Conservation (phyloP, 2,888 invertebrate species). For the Hydrotaea diabolus region DNA sequence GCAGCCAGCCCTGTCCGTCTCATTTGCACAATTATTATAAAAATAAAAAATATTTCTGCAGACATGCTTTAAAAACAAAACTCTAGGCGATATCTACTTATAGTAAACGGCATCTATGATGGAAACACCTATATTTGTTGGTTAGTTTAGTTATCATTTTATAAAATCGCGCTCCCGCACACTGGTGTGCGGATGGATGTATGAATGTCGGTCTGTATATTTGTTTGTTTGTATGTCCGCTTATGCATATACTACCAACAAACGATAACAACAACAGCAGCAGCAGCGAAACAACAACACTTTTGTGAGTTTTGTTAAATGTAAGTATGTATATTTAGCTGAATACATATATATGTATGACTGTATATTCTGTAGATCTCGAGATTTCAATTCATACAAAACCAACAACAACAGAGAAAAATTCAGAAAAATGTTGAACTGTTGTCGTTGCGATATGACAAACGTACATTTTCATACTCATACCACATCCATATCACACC, state of each 20-base stretch:
- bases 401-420: not conserved
- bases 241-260: conserved; percentile 29
- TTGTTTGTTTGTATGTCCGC: conserved; percentile 23
- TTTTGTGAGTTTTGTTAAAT: conserved; percentile 47
- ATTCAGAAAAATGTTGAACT: conserved; percentile 58
- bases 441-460: conserved; percentile 55
- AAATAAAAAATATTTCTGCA: too few species aligned
- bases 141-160: conserved; percentile 61
- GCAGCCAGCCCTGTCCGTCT: too few species aligned
- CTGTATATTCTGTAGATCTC: conserved; percentile 42
- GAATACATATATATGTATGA: not conserved
- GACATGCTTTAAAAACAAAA: too few species aligned
- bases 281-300: conserved; percentile 15
- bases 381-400: conserved; percentile 23
- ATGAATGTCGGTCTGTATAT: conserved; percentile 24
- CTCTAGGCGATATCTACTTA: not conserved
- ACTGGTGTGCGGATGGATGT: conserved; percentile 31
- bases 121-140: conserved; percentile 58
- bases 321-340: conserved; percentile 21
- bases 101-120: conserved; percentile 15
- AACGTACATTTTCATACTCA: conserved; percentile 43
- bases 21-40: too few species aligned
- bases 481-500: not conserved
- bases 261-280: conserved; percentile 18
- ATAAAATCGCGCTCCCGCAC: conserved; percentile 68